Evolutionary conservation across 2,797 vertebrate genomes (phyloP), one percentile per base, ranked within the genome.

Genomic region (Zenarchopterus dispar): DNA sequence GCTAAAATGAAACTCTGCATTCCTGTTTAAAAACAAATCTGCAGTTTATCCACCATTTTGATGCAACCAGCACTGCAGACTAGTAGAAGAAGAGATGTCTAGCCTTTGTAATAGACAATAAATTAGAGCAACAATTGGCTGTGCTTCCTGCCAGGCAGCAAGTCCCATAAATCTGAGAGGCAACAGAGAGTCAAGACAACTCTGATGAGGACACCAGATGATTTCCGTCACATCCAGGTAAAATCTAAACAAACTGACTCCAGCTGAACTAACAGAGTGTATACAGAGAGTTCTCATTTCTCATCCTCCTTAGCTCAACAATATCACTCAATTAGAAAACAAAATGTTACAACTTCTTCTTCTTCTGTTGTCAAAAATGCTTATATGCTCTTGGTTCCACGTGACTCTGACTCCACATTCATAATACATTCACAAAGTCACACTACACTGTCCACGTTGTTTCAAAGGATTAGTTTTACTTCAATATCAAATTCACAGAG

Each of bases 131-230:
- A 79, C 85, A 88, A 88, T 78, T 86, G 82, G 81, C 84, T 82
- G 67, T 51, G 78, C 69, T 89, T 86, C 86, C 76, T 89, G 77
- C 64, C 64, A 54, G 78, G 81, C 66, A 3, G 73, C 69, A 65
- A 77, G 74, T 59, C 67, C 68, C 74, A 85, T 88, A 86, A 88
- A 90, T 89, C 78, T 73, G 66, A 79, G 70, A 72, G 52, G 62
- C 87, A 84, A 53, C 73, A 31, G 70, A 75, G 87, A 85, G 68
- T 71, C 60, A 52, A 55, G 59, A 26, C 43, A 80, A 80, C 79
- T 74, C 48, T 89, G 87, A 91, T 78, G 89, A 91, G 89, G 64
- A 86, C 77, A 75, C 67, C 90, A 91, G 87, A 91, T 80, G 83
- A 89, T 45, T 63, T 66, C 53, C 26, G 60, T 62, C 66, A 71